A percentile compares a stretch with the other conserved stretches of the same genome.
phyloP scores from a whole-genome alignment of 2,888 invertebrate species.

The Agrotis puta region DNA sequence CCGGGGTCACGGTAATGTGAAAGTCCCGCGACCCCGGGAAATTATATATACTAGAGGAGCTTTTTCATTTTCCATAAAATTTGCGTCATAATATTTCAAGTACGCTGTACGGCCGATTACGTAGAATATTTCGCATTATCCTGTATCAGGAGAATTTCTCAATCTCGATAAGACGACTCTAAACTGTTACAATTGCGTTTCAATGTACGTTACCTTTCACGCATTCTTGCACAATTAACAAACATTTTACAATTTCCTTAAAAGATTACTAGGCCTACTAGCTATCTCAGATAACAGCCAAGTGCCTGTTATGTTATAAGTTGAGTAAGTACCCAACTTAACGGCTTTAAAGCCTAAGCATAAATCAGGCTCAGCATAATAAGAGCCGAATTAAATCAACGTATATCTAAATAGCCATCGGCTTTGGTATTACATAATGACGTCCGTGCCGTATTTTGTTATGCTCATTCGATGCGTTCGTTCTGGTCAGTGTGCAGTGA shows the following conservation, averaged over 20 bases:
- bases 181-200: background rate
- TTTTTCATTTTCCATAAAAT: no score
- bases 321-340: conserved; percentile 33
- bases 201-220: background rate
- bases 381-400: conserved; percentile 48
- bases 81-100: no score
- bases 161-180: background rate
- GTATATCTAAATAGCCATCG: conserved; percentile 52
- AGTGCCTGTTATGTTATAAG: no score
- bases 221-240: conserved; percentile 9
- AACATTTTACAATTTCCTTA: background rate
- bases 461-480: conserved; percentile 51
- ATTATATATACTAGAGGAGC: no score
- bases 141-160: background rate
- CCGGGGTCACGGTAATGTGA: no score
- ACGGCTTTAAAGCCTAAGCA: conserved; percentile 30
- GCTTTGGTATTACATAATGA: conserved; percentile 58
- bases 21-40: no score
- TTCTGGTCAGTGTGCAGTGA: conserved; percentile 48
- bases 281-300: conserved; percentile 24
- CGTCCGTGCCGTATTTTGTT: conserved; percentile 48
- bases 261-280: conserved; percentile 16
- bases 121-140: background rate
- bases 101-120: no score
- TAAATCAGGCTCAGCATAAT: conserved; percentile 51